Evolutionary conservation across 1,140 invertebrate species (phyloP).

Genomic region (Drosophila micromelanica): DNA sequence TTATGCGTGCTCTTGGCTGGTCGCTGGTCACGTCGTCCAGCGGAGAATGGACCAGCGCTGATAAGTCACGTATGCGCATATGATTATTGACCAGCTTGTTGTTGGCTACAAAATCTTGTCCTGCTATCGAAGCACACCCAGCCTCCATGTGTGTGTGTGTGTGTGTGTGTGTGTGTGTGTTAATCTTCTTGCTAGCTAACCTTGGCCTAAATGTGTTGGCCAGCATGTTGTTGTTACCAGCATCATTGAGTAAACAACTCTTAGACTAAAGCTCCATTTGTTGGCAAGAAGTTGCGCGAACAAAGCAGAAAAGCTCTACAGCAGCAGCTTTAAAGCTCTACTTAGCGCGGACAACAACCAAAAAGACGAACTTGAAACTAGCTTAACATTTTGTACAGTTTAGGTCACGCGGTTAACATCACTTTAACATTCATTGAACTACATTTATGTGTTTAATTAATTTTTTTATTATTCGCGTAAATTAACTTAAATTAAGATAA

Average conservation of each 20-base stretch:
- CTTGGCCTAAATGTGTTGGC: slow-evolving; percentile 65
- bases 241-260: slow-evolving; percentile 14
- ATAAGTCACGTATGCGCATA: slow-evolving; percentile 73
- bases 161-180: slow-evolving; percentile 18
- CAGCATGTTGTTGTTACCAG: background rate
- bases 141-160: too few species aligned
- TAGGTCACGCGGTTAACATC: background rate
- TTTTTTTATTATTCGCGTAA: slow-evolving; percentile 73
- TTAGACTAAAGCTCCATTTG: slow-evolving; percentile 15
- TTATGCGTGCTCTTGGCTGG: slow-evolving; percentile 34
- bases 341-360: slow-evolving; percentile 37
- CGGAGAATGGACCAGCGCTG: slow-evolving; percentile 32
- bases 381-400: background rate
- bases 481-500: slow-evolving; percentile 80
- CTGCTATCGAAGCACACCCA: too few species aligned
- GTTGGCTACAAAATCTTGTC: slow-evolving; percentile 57
- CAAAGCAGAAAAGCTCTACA: slow-evolving; percentile 2
- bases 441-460: slow-evolving; percentile 26
- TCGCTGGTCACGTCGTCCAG: slow-evolving; percentile 51
- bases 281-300: slow-evolving; percentile 11
- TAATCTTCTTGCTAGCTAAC: slow-evolving; percentile 56
- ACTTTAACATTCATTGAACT: slow-evolving; percentile 2
- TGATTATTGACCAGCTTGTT: slow-evolving; percentile 48
- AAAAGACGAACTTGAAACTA: background rate
- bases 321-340: slow-evolving; percentile 18